Conservation (phyloP, 2,888 invertebrate genomes). For the Cerceris rybyensis region DNA sequence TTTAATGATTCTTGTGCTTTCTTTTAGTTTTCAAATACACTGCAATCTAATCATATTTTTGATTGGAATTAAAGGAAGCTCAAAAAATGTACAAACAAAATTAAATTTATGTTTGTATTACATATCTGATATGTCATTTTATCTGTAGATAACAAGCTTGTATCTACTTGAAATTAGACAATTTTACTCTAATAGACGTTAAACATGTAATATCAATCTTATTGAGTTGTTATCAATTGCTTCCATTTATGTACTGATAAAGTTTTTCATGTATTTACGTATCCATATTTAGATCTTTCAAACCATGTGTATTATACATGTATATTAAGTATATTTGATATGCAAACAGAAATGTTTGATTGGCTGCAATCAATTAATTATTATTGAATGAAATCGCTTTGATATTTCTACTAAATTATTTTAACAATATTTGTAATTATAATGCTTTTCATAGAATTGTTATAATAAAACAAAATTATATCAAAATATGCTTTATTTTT, state of each 20-base stretch:
- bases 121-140: constrained; percentile 20
- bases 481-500: constrained; percentile 58
- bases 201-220: background rate
- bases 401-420: background rate
- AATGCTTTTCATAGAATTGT: background rate
- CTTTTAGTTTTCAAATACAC: too few species aligned
- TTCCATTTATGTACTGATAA: constrained; percentile 1
- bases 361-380: too few species aligned
- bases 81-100: background rate
- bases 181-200: background rate
- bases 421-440: background rate
- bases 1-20: background rate
- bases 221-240: background rate
- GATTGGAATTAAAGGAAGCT: background rate
- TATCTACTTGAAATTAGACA: constrained; percentile 2
- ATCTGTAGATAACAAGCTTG: constrained; percentile 27
- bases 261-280: background rate
- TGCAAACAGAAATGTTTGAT: background rate
- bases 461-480: background rate
- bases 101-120: constrained; percentile 6
- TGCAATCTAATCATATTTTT: background rate
- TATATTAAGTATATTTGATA: background rate
- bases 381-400: background rate
- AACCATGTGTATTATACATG: background rate
- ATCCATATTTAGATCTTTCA: constrained; percentile 5